Evolutionary conservation across 2,888 invertebrate genomes (phyloP), one percentile per base, ranked within the genome.

Genomic region (Heteropelma amictum): DNA sequence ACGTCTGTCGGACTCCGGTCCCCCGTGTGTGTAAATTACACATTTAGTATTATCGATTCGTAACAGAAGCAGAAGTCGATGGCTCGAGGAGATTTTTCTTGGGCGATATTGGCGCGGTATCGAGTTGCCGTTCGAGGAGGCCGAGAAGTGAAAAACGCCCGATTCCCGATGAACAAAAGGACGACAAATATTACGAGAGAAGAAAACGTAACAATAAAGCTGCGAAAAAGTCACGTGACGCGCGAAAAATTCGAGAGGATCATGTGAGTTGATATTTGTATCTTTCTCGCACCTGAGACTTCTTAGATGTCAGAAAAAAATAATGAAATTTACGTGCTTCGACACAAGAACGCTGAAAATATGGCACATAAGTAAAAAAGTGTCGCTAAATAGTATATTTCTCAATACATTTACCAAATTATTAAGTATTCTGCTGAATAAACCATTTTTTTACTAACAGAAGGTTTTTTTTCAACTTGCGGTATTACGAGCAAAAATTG

Each of bases 201-300:
- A 91, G 97, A 72, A 93, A 95, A 84, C 90, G 97, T 6, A 97
- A 97, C 89, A 97, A 97, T 88, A 93, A 95, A 86, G 97, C 97
- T 0, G 97, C 97, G 0, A 97, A 97, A 89, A 97, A 97, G 88
- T 96, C 96, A 0, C 89, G 97, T 26, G 97, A 97, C 87, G 96
- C 96, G 0, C 90, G 97, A 21, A 94, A 97, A 88, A 92, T 95
- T 54, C 90, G 97, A 26, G 97, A 97, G 87, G 97, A 97, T 88
- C 95, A 96, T 89, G 95, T 94, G 87, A 84, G 83, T 75, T 42
- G 17, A 17, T 42, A 33, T 71, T 49, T 53, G 19, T 30, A 17
- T n/a, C n/a, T n/a, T n/a, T n/a, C n/a, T n/a, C n/a, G n/a, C n/a
- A n/a, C n/a, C n/a, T n/a, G n/a, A n/a, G n/a, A n/a, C n/a, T n/a